Evolutionary conservation across 1,140 invertebrate genomes (phyloP).

Genomic region (Achatina immaculata): DNA sequence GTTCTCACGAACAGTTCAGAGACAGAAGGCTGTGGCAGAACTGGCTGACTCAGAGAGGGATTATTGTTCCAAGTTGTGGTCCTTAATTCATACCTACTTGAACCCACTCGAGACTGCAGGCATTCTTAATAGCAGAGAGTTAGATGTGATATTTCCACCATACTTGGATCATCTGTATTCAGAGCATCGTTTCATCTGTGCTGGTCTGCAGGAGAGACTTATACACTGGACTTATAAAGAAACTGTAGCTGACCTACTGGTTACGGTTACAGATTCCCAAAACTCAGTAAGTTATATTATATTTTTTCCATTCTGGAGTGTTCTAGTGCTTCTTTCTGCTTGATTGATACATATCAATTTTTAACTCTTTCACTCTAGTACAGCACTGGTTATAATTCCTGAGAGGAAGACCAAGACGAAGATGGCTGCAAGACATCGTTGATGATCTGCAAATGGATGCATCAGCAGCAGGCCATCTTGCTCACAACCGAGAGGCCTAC

Average conservation of each 20-base stretch:
- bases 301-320: neutral
- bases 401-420: too few species aligned
- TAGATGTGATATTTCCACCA: slow-evolving; percentile 66
- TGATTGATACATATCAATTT: too few species aligned
- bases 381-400: too few species aligned
- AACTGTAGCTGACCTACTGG: slow-evolving; percentile 50
- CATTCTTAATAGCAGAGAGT: slow-evolving; percentile 62
- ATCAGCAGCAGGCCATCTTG: too few species aligned
- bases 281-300: slow-evolving; percentile 46
- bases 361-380: too few species aligned
- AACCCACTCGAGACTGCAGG: slow-evolving; percentile 63
- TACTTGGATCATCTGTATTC: slow-evolving; percentile 69
- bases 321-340: neutral
- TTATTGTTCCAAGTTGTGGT: slow-evolving; percentile 70
- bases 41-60: slow-evolving; percentile 69
- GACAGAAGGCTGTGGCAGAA: slow-evolving; percentile 65
- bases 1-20: slow-evolving; percentile 52
- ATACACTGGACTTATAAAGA: slow-evolving; percentile 59
- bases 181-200: slow-evolving; percentile 68
- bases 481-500: too few species aligned
- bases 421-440: too few species aligned
- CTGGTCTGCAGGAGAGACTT: slow-evolving; percentile 68
- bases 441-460: too few species aligned
- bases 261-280: slow-evolving; percentile 45
- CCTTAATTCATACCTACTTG: slow-evolving; percentile 68